A percentile compares a stretch with the other conserved stretches of the same genome.
Conservation (phyloP, 2,888 invertebrate species). For the Mythimna albipuncta region DNA sequence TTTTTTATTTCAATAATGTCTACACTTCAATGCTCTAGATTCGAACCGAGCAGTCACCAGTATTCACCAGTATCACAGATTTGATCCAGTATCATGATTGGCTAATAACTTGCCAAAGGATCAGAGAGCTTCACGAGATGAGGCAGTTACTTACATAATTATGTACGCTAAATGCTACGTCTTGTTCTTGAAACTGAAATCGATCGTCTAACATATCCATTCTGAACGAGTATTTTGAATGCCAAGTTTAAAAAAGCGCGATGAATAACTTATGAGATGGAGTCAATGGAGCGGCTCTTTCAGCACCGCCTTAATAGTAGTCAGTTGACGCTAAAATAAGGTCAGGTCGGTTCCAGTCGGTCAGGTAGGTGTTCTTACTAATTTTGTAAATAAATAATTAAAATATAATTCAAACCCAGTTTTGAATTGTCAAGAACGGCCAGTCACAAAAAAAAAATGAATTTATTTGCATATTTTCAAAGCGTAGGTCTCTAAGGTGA, state of each 20-base stretch:
- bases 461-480: too few species aligned
- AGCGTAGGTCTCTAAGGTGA: too few species aligned
- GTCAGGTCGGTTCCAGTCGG: too few species aligned
- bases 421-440: too few species aligned
- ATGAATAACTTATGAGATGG: not conserved
- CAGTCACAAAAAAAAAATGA: too few species aligned
- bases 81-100: not conserved
- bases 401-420: too few species aligned
- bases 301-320: too few species aligned
- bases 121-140: not conserved
- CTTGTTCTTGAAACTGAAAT: conserved; percentile 7
- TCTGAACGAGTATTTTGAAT: conserved; percentile 4
- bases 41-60: not conserved
- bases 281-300: not conserved
- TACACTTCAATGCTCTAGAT: not conserved
- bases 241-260: not conserved
- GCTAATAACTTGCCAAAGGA: too few species aligned
- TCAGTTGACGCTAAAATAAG: too few species aligned
- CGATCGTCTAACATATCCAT: not conserved
- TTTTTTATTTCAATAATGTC: too few species aligned
- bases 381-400: too few species aligned
- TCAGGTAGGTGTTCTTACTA: too few species aligned
- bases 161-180: not conserved
- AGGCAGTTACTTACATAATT: not conserved
- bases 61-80: not conserved